Percentiles rank a stretch among this genome's conserved stretches.
phyloP scores from a whole-genome alignment of 1,140 invertebrate genomes.

The Aphaenogaster ashmeadi region DNA sequence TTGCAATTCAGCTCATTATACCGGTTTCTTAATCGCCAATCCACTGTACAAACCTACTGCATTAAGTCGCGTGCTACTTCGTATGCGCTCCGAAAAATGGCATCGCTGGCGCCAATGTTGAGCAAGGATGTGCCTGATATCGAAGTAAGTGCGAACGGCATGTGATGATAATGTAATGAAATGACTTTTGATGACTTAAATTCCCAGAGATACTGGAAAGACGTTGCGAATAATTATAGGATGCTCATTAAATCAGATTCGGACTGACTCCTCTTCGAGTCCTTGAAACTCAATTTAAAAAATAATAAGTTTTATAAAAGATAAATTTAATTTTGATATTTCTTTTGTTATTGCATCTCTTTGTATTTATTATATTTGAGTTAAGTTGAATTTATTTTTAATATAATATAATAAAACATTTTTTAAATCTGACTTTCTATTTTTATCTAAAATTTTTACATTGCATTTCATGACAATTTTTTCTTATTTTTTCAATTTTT shows the following conservation, averaged over 20 bases:
- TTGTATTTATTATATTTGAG: not conserved
- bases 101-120: slow-evolving; percentile 77
- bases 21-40: not conserved
- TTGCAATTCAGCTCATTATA: not conserved
- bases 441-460: slow-evolving; percentile 83
- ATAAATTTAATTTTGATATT: not conserved
- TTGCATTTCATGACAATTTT: not conserved
- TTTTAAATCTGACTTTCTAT: not conserved
- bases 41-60: not conserved
- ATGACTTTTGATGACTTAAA: not conserved
- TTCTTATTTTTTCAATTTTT: not conserved
- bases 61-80: not conserved
- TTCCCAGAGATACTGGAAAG: not conserved
- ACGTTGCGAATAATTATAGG: not conserved
- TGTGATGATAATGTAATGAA: not conserved
- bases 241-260: not conserved
- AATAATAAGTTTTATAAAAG: not conserved
- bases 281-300: not conserved
- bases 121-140: slow-evolving; percentile 91
- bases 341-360: slow-evolving; percentile 18
- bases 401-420: not conserved
- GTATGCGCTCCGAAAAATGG: slow-evolving; percentile 56
- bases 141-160: slow-evolving; percentile 87
- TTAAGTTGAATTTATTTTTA: not conserved
- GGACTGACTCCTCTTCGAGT: not conserved